Base-by-base conservation (phyloP, 2,113 vertebrate genomes). In the Muntiacus muntjak region DNA sequence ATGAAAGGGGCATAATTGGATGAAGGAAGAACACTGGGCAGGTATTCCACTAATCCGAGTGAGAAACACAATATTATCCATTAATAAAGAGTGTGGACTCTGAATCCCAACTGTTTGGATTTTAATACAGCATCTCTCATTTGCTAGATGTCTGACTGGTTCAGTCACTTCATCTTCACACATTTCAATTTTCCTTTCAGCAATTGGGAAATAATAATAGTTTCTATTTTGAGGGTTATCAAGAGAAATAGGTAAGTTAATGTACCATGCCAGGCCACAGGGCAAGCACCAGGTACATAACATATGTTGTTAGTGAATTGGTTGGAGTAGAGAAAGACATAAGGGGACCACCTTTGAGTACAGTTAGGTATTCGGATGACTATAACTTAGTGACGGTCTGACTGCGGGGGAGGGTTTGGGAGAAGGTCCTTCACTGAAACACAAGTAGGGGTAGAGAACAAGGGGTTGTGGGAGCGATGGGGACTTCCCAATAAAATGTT, bases 381-480 rank as follows among this genome's bases (percentile, higher is more conserved):
- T n/a, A 1, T 43, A 36, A 36, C 50, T 76, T 82, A 16, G 17
- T 62, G 28, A 47, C 43, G 3, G 6, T 45, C 10, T 83, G 57
- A 40, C 21, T 62, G 30, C 0, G 1, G 23, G 11, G 26, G 6
- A 28, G 7, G 6, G 30, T 0, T 2, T 43, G 6, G 11, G 36
- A 19, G 14, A 47, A 3, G 9, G 9, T 36, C 6, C 30, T 64
- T 76, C 16, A 26, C 30, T 45, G 52, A 81, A 57, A 14, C 23
- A 50, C 45, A 67, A 43, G 30, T 45, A 23, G 3, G 21, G 6
- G 13, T 45, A 81, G 13, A 92, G 7, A 30, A 45, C 8, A 57
- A 64, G 23, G 8, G 21, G 30, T 40, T 64, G 7, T 94, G 57
- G 16, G 30, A 78, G 26, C 0, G 1, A 57, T 21, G 19, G 25